Percentiles rank a stretch among this genome's conserved stretches.
These are phyloP conservation scores for Pyrocoelia pectoralis DNA, from an alignment of 2,888 invertebrate genomes.

Conservation along the genomic window DNA sequence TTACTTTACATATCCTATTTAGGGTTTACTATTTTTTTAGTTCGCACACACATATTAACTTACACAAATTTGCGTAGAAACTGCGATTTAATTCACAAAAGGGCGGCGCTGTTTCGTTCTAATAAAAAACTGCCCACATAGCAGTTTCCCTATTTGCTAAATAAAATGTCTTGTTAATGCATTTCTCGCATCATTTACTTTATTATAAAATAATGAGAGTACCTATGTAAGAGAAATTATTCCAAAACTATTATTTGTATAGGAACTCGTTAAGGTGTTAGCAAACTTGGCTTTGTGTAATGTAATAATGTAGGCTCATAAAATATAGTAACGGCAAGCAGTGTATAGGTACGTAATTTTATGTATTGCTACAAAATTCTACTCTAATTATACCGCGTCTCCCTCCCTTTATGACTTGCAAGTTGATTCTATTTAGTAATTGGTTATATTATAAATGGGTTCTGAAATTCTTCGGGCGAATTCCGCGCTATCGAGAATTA, in stretches of 20 bases:
- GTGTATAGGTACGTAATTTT: neutral
- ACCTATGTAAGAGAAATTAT: neutral
- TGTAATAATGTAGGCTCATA: neutral
- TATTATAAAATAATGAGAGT: neutral
- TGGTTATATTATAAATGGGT: too few species aligned
- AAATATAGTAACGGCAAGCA: neutral
- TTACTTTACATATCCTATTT: slow-evolving; percentile 32
- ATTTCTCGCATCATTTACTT: too few species aligned
- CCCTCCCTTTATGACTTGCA: too few species aligned
- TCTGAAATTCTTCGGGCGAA: too few species aligned
- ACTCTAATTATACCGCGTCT: neutral
- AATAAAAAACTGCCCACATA: neutral
- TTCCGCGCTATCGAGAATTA: too few species aligned
- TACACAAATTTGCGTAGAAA: neutral
- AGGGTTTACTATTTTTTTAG: neutral
- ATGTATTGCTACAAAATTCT: neutral
- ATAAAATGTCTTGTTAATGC: neutral
- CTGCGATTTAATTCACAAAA: neutral
- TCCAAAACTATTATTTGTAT: neutral
- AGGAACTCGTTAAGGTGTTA: neutral
- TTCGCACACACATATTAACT: too few species aligned
- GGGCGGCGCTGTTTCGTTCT: neutral
- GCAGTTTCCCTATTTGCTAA: neutral
- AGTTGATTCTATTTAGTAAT: too few species aligned
- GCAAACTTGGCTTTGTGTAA: neutral